Evolutionary conservation across 2,797 vertebrate species (phyloP).

Genomic region (Naso thynnoides): DNA sequence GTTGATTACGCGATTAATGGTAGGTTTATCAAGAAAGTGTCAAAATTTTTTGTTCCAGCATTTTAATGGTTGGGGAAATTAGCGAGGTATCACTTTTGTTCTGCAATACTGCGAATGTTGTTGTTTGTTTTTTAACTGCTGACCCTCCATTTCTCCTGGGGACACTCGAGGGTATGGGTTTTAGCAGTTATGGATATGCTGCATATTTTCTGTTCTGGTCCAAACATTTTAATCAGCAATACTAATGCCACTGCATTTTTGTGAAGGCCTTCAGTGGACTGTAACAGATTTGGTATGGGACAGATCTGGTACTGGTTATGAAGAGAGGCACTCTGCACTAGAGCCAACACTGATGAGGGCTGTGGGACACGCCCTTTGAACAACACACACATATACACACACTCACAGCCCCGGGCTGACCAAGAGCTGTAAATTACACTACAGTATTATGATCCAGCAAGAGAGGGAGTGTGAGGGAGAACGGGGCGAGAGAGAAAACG

Average conservation of each 20-base stretch:
- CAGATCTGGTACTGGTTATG: slow-evolving; percentile 71
- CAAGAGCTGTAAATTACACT: slow-evolving; percentile 72
- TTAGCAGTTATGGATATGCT: not conserved
- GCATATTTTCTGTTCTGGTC: not conserved
- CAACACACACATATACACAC: slow-evolving; percentile 54
- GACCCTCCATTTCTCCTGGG: not conserved
- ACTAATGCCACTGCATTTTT: slow-evolving; percentile 32
- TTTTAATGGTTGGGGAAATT: not conserved
- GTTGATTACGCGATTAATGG: too few species aligned
- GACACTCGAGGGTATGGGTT: not conserved
- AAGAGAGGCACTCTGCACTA: slow-evolving; percentile 51
- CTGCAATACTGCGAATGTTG: not conserved
- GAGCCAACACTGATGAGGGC: slow-evolving; percentile 69
- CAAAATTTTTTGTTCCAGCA: not conserved
- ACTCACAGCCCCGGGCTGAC: slow-evolving; percentile 52
- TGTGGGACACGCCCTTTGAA: slow-evolving; percentile 72
- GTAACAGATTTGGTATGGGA: slow-evolving; percentile 62
- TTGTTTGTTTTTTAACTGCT: not conserved
- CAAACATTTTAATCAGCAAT: slow-evolving; percentile 16
- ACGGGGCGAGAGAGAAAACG: slow-evolving; percentile 25
- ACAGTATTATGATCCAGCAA: slow-evolving; percentile 56
- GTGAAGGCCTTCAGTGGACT: slow-evolving; percentile 53
- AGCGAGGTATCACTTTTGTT: not conserved
- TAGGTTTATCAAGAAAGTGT: not conserved
- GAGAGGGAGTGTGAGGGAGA: slow-evolving; percentile 30